A percentile compares a stretch with the other conserved stretches of the same genome.
These are phyloP conservation scores for Tethea ocularis DNA, from an alignment of 2,888 invertebrate genomes.

Conservation along the genomic window DNA sequence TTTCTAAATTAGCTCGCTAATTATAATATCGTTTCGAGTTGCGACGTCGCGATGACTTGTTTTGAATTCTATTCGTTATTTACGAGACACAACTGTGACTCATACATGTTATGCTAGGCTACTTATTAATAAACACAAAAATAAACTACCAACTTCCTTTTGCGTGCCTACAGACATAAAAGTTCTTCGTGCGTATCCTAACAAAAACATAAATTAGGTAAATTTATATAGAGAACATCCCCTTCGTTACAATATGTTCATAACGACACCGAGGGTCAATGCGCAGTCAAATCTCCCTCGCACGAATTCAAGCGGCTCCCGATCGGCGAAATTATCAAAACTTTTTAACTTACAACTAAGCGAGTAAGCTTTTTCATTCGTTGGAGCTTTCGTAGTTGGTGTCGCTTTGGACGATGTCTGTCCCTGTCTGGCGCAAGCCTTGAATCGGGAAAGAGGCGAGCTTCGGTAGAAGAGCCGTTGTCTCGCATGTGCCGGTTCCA, in stretches of 20 bases:
- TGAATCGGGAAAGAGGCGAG: slow-evolving; percentile 36
- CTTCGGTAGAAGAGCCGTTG: slow-evolving; percentile 47
- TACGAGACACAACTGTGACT: slow-evolving; percentile 64
- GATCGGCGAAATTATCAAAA: slow-evolving; percentile 79
- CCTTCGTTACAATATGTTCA: slow-evolving; percentile 80
- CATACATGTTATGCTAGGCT: slow-evolving; percentile 55
- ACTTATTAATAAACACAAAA: slow-evolving; percentile 74
- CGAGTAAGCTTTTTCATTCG: slow-evolving; percentile 65
- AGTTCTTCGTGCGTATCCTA: slow-evolving; percentile 79
- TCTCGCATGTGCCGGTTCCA: slow-evolving; percentile 28
- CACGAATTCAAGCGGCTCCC: slow-evolving; percentile 62
- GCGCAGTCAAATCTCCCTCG: slow-evolving; percentile 71
- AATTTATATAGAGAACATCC: slow-evolving; percentile 81
- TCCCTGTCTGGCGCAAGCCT: slow-evolving; percentile 62
- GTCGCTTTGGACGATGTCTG: slow-evolving; percentile 41
- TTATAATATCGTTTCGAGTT: slow-evolving; percentile 46
- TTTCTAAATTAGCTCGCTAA: slow-evolving; percentile 28
- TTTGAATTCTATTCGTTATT: slow-evolving; percentile 62
- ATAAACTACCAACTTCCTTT: slow-evolving; percentile 77
- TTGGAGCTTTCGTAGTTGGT: slow-evolving; percentile 53
- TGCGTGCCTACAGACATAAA: slow-evolving; percentile 79
- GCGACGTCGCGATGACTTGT: slow-evolving; percentile 54
- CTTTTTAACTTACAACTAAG: slow-evolving; percentile 80
- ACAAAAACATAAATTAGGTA: slow-evolving; percentile 82
- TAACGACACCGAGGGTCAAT: slow-evolving; percentile 77